Conservation (phyloP, 2,888 invertebrate genomes). For the Cosmia trapezina region DNA sequence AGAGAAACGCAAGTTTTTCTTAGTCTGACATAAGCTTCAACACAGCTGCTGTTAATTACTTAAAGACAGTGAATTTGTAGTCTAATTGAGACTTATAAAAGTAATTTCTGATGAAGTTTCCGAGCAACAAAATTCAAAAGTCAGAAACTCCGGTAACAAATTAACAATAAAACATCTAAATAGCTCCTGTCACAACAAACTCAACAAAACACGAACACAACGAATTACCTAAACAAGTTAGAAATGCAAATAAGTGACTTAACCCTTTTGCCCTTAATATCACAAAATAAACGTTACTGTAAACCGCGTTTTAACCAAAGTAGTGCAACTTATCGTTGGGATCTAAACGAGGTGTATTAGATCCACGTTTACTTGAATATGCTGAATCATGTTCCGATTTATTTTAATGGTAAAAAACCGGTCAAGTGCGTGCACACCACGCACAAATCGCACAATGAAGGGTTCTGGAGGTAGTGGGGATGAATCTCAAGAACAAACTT, state of each 20-base stretch:
- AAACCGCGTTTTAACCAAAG: slow-evolving; percentile 21
- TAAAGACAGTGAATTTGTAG: neutral
- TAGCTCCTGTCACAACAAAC: slow-evolving; percentile 31
- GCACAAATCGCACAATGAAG: no score
- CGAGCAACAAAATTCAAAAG: neutral
- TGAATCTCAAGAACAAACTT: no score
- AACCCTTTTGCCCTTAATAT: slow-evolving; percentile 49
- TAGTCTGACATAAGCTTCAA: neutral
- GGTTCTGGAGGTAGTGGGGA: no score
- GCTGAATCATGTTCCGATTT: slow-evolving; percentile 50
- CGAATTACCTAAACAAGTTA: slow-evolving; percentile 42
- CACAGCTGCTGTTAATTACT: neutral
- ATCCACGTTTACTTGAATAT: slow-evolving; percentile 23
- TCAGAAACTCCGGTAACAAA: slow-evolving; percentile 15
- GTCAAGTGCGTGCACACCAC: neutral
- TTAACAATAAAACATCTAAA: slow-evolving; percentile 48
- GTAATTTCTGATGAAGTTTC: neutral
- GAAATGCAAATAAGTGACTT: slow-evolving; percentile 48
- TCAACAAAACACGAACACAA: slow-evolving; percentile 56
- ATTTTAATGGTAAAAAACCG: slow-evolving; percentile 32
- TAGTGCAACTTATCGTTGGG: slow-evolving; percentile 45
- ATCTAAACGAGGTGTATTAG: slow-evolving; percentile 54
- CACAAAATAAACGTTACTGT: slow-evolving; percentile 26
- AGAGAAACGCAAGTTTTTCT: neutral
- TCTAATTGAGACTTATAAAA: neutral